A percentile compares a stretch with the other conserved stretches of the same genome.
phyloP scores from a whole-genome alignment of 2,888 invertebrate species.

The Lycaena phlaeas region DNA sequence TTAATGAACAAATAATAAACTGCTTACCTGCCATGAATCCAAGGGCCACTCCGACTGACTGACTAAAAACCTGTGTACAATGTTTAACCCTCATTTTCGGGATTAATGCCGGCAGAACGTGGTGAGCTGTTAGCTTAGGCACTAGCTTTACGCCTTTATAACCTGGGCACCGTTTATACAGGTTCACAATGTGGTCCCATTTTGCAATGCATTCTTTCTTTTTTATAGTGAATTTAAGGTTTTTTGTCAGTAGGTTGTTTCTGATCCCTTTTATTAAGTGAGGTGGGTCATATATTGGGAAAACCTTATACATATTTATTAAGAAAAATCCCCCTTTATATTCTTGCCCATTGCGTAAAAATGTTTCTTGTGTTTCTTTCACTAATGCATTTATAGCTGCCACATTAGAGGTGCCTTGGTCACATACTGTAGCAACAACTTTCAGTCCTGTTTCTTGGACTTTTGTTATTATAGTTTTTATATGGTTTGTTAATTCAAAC shows the following conservation, averaged over 20 bases:
- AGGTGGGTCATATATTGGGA: background rate
- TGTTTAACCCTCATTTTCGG: conserved; percentile 19
- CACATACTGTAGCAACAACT: conserved; percentile 11
- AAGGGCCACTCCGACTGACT: conserved; percentile 14
- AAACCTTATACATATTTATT: background rate
- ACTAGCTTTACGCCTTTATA: no score
- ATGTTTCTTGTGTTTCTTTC: conserved; percentile 9
- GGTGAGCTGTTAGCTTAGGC: background rate
- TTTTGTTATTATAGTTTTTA: conserved; percentile 3
- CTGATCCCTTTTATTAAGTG: background rate
- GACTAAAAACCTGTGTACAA: conserved; percentile 17
- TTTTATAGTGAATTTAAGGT: background rate
- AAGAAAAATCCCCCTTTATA: conserved; percentile 11
- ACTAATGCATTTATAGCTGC: conserved; percentile 13
- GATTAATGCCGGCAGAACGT: conserved; percentile 6
- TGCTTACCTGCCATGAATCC: conserved; percentile 9
- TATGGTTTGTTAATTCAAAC: conserved; percentile 3
- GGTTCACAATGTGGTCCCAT: background rate
- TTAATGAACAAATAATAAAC: no score
- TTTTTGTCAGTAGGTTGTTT: background rate
- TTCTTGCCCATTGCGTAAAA: background rate
- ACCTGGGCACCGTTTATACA: background rate
- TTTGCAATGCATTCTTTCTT: background rate
- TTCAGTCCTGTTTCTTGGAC: conserved; percentile 8
- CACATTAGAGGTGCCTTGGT: conserved; percentile 12